These are phyloP conservation scores for Onychostoma macrolepis DNA, from an alignment of 2,113 vertebrate species.

Conservation along the genomic window DNA sequence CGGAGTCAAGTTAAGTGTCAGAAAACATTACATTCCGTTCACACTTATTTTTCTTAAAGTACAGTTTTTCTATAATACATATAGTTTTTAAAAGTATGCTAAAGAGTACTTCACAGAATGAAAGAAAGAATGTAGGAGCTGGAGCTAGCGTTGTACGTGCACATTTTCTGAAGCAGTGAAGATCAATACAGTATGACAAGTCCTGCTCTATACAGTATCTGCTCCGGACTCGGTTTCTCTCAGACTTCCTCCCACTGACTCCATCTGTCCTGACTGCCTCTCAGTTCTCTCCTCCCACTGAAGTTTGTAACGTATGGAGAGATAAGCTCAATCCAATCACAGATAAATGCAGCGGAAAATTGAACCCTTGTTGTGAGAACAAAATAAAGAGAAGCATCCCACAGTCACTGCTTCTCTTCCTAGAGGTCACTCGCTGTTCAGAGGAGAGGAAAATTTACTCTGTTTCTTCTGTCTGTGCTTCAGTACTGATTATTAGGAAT, in stretches of 20 bases:
- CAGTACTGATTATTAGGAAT: not conserved
- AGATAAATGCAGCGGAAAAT: slow-evolving; percentile 62
- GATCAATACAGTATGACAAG: slow-evolving; percentile 70
- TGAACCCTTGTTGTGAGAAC: slow-evolving; percentile 54
- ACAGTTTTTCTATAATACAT: not conserved
- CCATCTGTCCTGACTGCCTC: not conserved
- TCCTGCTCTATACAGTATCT: slow-evolving; percentile 33
- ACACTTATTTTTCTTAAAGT: not conserved
- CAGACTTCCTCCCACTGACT: not conserved
- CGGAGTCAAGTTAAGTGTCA: not conserved
- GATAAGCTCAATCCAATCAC: slow-evolving; percentile 65
- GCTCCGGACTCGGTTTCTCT: not conserved
- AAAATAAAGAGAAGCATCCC: slow-evolving; percentile 55
- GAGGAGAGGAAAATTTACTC: not conserved
- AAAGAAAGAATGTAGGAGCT: not conserved
- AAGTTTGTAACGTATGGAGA: slow-evolving; percentile 47
- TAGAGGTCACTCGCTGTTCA: not conserved
- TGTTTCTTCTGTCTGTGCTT: not conserved
- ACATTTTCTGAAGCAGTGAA: slow-evolving; percentile 55
- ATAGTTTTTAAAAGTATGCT: not conserved
- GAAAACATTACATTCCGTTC: not conserved
- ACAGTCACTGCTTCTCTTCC: not conserved
- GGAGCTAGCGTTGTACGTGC: slow-evolving; percentile 22
- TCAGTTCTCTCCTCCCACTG: not conserved
- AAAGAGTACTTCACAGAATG: not conserved